Base-by-base conservation (phyloP, 2,797 vertebrate genomes). In the Sebastes baramenuke region DNA sequence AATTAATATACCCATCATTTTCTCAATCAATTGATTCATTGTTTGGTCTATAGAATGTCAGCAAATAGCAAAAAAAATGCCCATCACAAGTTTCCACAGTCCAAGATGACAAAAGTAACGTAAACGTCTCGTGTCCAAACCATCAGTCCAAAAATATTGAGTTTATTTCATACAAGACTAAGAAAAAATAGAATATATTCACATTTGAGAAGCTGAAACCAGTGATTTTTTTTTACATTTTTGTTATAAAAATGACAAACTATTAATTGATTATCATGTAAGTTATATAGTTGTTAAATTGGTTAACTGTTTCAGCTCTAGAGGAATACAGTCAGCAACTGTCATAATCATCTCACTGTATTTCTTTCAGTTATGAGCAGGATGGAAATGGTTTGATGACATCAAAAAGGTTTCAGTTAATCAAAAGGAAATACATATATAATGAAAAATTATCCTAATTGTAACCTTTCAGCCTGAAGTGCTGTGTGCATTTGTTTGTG, bases 391-490 rank as follows among this genome's bases (percentile, higher is more conserved):
- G 24, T 11, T 49, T 30, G 25, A 69, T 59, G 22, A 83, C 52
- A 83, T 84, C 38, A 77, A 79, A 78, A 79, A 72, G 62, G 22
- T 42, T 81, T 72, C 42, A 22, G 22, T 66, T 72, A 64, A 84
- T 87, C n/a, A 79, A 86, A 81, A 79, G 24, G 24, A 67, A 71
- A 46, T 62, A 74, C 62, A 75, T 6, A 77, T 20, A 78, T 58
- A 64, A 80, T 76, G 22, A 68, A 52, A 24, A 84, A 83, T 81
- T 36, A 76, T 81, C 16, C 67, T 76, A 64, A 85, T 70, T 80
- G 74, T 84, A 81, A 84, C 78, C 81, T 82, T 80, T 84, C 60
- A 82, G 74, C 77, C 59, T 74, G 52, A 75, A 79, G 81, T 83
- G 73, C 29, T 80, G 77, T 79, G 76, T 67, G 70, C 27, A 58